A percentile compares a stretch with the other conserved stretches of the same genome.
Conservation (phyloP, 1,140 invertebrate species). For the Polypedilum pembai region DNA sequence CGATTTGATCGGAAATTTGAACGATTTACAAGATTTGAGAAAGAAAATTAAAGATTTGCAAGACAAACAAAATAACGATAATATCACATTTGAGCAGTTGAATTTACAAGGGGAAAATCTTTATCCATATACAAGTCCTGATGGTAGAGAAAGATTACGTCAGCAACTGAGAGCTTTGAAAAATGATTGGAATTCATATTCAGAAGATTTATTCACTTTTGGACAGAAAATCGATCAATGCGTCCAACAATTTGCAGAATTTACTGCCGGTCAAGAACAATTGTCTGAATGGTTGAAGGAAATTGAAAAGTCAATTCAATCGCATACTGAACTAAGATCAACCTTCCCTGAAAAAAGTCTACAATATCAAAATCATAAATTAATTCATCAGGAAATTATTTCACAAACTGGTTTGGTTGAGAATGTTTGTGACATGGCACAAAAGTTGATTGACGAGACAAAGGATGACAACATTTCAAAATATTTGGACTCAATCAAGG, state of each 20-base stretch:
- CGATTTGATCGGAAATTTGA: constrained; percentile 80
- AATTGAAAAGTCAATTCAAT: constrained; percentile 83
- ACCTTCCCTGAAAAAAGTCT: constrained; percentile 90
- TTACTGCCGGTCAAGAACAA: constrained; percentile 80
- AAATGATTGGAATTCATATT: constrained; percentile 78
- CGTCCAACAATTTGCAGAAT: constrained; percentile 80
- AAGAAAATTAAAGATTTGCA: constrained; percentile 73
- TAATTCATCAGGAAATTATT: constrained; percentile 92
- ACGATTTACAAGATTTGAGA: constrained; percentile 75
- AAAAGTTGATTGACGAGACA: constrained; percentile 80
- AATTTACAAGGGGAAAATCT: constrained; percentile 85
- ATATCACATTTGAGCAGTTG: constrained; percentile 73
- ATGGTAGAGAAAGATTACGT: constrained; percentile 83
- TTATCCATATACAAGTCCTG: constrained; percentile 86
- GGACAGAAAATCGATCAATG: constrained; percentile 80
- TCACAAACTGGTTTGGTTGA: constrained; percentile 84
- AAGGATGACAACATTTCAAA: constrained; percentile 77
- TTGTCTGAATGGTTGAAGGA: constrained; percentile 87
- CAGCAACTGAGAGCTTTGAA: constrained; percentile 79
- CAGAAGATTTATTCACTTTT: constrained; percentile 69
- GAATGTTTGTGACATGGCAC: constrained; percentile 84
- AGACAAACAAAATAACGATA: constrained; percentile 72
- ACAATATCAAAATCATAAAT: constrained; percentile 87
- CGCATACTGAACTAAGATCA: constrained; percentile 82
- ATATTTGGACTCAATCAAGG: constrained; percentile 81